phyloP scores from a whole-genome alignment of 1,140 invertebrate genomes.

The Procambarus virginalis region DNA sequence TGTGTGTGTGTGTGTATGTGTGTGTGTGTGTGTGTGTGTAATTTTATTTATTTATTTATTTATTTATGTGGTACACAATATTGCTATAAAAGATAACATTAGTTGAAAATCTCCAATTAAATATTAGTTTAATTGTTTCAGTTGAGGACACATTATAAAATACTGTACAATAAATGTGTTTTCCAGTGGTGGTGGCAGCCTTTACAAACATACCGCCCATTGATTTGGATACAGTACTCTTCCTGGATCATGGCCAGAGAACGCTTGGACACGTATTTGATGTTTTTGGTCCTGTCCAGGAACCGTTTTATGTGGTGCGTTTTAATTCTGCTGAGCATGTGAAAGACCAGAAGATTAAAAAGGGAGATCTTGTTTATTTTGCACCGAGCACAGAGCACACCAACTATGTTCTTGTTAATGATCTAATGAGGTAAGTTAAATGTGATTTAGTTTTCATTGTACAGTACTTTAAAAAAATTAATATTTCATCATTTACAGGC shows the following conservation, averaged over 20 bases:
- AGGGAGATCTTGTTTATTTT: constrained; percentile 84
- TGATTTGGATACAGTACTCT: constrained; percentile 89
- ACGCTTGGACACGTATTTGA: constrained; percentile 89
- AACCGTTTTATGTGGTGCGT: constrained; percentile 87
- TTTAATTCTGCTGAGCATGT: constrained; percentile 88
- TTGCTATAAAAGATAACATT: too few species aligned
- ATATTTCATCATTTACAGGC: too few species aligned
- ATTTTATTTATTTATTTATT: too few species aligned
- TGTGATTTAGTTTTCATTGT: too few species aligned
- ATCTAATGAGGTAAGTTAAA: constrained; percentile 78
- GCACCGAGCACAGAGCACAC: constrained; percentile 83
- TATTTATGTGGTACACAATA: too few species aligned
- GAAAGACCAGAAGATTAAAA: constrained; percentile 78
- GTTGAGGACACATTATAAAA: background rate
- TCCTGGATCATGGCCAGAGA: constrained; percentile 83
- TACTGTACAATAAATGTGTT: constrained; percentile 68
- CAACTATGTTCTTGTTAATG: constrained; percentile 81
- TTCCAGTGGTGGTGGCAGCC: constrained; percentile 83
- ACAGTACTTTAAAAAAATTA: too few species aligned
- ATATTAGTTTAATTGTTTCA: too few species aligned
- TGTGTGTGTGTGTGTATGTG: too few species aligned
- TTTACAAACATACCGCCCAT: constrained; percentile 82
- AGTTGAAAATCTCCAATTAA: too few species aligned
- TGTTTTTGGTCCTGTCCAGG: constrained; percentile 87
- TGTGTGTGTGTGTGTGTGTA: too few species aligned